Evolutionary conservation across 2,888 invertebrate species (phyloP).

Genomic region (Mayetiola destructor): DNA sequence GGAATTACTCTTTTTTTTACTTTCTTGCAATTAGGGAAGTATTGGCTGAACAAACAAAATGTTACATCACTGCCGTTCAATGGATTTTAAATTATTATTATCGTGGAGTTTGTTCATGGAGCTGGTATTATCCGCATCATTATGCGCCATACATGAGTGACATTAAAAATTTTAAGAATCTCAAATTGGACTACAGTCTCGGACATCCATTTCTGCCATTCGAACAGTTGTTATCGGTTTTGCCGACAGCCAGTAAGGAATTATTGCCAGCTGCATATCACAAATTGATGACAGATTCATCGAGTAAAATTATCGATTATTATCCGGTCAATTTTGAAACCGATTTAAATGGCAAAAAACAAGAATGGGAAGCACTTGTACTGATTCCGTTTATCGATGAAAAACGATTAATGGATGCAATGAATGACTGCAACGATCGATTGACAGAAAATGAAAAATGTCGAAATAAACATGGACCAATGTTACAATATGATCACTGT

Average conservation of each 20-base stretch:
- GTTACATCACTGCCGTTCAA: slow-evolving; percentile 85
- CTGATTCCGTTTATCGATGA: slow-evolving; percentile 88
- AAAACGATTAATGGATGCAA: slow-evolving; percentile 35
- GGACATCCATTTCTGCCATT: slow-evolving; percentile 85
- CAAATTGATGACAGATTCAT: slow-evolving; percentile 57
- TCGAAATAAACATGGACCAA: slow-evolving; percentile 76
- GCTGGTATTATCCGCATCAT: slow-evolving; percentile 96
- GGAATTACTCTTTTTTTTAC: not conserved
- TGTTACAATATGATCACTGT: slow-evolving; percentile 61
- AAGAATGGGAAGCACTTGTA: slow-evolving; percentile 94
- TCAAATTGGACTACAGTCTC: slow-evolving; percentile 67
- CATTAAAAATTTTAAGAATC: slow-evolving; percentile 61
- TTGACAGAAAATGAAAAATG: slow-evolving; percentile 54
- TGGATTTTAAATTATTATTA: slow-evolving; percentile 97
- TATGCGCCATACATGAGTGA: slow-evolving; percentile 96
- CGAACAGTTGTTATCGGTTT: slow-evolving; percentile 74
- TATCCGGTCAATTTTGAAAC: slow-evolving; percentile 84
- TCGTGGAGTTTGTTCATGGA: slow-evolving; percentile 92
- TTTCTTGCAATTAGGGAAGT: not conserved
- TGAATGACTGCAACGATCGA: slow-evolving; percentile 49
- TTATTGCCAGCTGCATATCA: slow-evolving; percentile 67
- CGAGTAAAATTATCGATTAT: slow-evolving; percentile 70
- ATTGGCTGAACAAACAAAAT: slow-evolving; percentile 58
- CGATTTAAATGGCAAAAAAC: slow-evolving; percentile 88
- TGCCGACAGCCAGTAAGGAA: slow-evolving; percentile 72